Evolutionary conservation across 1,140 invertebrate species (phyloP), one percentile per base, ranked within the genome.

Genomic region (Drosophila azteca): DNA sequence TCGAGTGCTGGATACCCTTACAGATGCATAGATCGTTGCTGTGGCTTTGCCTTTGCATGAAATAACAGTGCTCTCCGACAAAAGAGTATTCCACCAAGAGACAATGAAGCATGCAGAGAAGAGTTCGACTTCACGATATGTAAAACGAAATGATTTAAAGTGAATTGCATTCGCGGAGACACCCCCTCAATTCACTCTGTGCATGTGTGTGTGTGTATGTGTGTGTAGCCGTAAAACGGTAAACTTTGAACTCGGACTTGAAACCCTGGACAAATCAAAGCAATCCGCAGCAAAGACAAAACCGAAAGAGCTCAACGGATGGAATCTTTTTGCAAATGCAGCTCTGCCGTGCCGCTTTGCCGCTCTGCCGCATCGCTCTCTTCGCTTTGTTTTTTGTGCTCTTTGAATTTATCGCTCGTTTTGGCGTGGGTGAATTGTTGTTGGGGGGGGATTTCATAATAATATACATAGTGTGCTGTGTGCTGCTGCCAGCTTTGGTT

Each of bases 171-270:
- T 13, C 35, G 35, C 1, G 35, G 4, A 39, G 35, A 39, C 35
- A 13, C 8, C 31, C 3, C 31, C 35, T 13, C 35, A 1, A 4
- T 39, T 39, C 2, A 11, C 46, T 26, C 24, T 26, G 44, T 31
- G 31, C 4, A 8, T 31, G 6, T 6, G 26, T 29, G 26, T 29
- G 29, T 29, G 29, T 29, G 29, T 6, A 6, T 3, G 31, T 9
- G 35, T 11, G 13, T 11, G 11, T 39, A 26, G 5, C 24, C 24
- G 24, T 26, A 5, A 39, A 39, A 39, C 57, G 39, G 64, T 68
- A 66, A 79, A 83, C 79, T 83, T 83, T 83, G 80, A 83, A 83
- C 79, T 80, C 78, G 78, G 66, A 73, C 78, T 81, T 81, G 72
- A 73, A 79, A 52, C 46, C 29, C 41, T 22, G 11, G 13, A 24